Base-by-base conservation (phyloP, 1,140 invertebrate genomes). In the Pararge aegeria region DNA sequence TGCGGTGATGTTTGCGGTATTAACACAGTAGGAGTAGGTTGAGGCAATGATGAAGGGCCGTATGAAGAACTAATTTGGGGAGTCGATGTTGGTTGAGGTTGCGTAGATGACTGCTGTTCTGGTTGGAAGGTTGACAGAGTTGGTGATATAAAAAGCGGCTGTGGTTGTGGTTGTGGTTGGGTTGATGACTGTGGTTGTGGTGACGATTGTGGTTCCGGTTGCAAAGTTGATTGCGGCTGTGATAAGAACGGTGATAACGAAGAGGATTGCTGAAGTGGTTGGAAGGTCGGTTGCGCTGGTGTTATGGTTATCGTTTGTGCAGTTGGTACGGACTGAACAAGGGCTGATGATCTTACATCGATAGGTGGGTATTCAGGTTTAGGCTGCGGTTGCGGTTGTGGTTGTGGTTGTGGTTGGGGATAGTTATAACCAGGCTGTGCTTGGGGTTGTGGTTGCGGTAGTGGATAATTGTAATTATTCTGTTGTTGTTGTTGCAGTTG, bases 391-490 rank as follows among this genome's bases (percentile, higher is more conserved):
- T 53, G 44, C 2, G 56, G 55, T 12, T 40, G 40, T 48, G 59
- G 60, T 44, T 61, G 67, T 21, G 42, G 46, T 38, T 50, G 64
- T 20, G 66, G 66, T 21, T 57, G 24, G 7, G 56, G 67, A n/a
- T 34, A 16, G 1, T 42, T 42, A 12, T 42, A 42, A 42, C 38
- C 38, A 42, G 15, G 38, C 12, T 42, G 38, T 12, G 4, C 9
- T 6, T 6, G 12, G 10, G 10, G 12, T 15, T 9, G 34, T 38
- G 6, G 34, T 18, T 7, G 30, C n/a, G 30, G 30, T 3, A 34
- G 10, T 34, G 30, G 30, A 34, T 34, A 34, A 34, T 4, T 34
- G 30, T 34, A 34, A n/a, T 68, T 65, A 18, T 49, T 55, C 7
- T 24, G 24, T 24, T 7, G 3, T 24, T 24, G 24, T 4, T 24